Conservation (phyloP, 2,797 vertebrate species). For the Melanotaenia boesemani region DNA sequence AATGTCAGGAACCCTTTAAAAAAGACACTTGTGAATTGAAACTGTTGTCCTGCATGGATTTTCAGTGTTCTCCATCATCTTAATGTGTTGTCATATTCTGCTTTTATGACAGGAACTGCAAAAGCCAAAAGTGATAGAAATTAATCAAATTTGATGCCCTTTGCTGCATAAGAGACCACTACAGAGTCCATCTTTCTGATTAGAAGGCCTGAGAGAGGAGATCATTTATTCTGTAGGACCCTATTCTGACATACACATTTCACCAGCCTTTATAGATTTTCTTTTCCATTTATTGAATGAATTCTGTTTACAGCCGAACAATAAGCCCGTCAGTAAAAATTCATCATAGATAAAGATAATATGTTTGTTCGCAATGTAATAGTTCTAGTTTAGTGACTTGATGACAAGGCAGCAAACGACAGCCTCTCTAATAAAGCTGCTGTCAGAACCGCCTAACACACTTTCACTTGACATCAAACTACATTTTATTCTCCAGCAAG, state of each 20-base stretch:
- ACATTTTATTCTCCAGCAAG: conserved; percentile 38
- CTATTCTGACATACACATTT: conserved; percentile 17
- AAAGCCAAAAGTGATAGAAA: conserved; percentile 21
- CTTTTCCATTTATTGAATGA: conserved; percentile 14
- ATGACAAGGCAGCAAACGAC: conserved; percentile 60
- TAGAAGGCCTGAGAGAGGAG: conserved; percentile 26
- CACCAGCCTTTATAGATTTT: conserved; percentile 11
- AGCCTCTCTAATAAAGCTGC: conserved; percentile 55
- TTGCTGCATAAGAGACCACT: conserved; percentile 39
- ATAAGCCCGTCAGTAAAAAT: background rate
- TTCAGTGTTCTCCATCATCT: background rate
- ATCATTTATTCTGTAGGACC: conserved; percentile 28
- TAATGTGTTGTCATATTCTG: conserved; percentile 9
- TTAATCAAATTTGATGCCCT: conserved; percentile 56
- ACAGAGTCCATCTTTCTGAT: conserved; percentile 38
- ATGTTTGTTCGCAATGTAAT: conserved; percentile 53
- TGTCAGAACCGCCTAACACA: conserved; percentile 41
- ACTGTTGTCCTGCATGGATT: background rate
- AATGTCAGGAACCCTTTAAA: background rate
- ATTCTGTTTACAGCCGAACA: conserved; percentile 7
- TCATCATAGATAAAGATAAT: background rate
- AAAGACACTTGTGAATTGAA: background rate
- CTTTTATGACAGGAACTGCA: background rate
- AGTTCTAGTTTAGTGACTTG: conserved; percentile 30
- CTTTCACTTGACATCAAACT: conserved; percentile 56